phyloP scores from a whole-genome alignment of 2,797 vertebrate species.

The Notolepis coatsorum region DNA sequence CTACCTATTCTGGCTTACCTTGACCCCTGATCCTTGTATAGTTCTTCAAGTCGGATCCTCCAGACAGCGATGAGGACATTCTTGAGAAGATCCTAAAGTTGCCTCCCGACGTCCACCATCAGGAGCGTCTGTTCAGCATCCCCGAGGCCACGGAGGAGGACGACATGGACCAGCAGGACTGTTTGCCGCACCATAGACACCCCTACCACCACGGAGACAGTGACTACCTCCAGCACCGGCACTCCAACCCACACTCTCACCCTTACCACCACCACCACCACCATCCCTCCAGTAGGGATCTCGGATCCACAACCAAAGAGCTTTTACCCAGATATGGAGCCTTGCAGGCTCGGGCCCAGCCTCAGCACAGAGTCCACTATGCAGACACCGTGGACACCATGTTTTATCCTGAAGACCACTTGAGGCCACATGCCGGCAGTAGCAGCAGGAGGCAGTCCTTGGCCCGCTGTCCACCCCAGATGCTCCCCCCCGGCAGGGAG shows the following conservation, averaged over 20 bases:
- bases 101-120: constrained; percentile 83
- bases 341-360: constrained; percentile 52
- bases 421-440: constrained; percentile 67
- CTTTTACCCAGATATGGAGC: constrained; percentile 51
- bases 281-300: constrained; percentile 60
- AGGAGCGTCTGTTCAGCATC: constrained; percentile 92
- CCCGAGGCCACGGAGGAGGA: constrained; percentile 94
- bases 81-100: constrained; percentile 92
- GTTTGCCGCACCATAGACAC: constrained; percentile 34
- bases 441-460: constrained; percentile 48
- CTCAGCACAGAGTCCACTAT: constrained; percentile 73
- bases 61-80: constrained; percentile 95
- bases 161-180: constrained; percentile 73
- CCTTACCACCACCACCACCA: constrained; percentile 37
- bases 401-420: constrained; percentile 71
- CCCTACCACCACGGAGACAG: constrained; percentile 36
- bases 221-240: constrained; percentile 28
- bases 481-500: constrained; percentile 51
- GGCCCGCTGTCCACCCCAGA: constrained; percentile 50
- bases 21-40: constrained; percentile 50
- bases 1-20: constrained; percentile 6
- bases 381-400: constrained; percentile 66
- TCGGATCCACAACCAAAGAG: constrained; percentile 61
- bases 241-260: constrained; percentile 14
- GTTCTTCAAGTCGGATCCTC: constrained; percentile 76